Evolutionary conservation across 1,140 invertebrate genomes (phyloP).

Genomic region (Gonatopus flavifemur): DNA sequence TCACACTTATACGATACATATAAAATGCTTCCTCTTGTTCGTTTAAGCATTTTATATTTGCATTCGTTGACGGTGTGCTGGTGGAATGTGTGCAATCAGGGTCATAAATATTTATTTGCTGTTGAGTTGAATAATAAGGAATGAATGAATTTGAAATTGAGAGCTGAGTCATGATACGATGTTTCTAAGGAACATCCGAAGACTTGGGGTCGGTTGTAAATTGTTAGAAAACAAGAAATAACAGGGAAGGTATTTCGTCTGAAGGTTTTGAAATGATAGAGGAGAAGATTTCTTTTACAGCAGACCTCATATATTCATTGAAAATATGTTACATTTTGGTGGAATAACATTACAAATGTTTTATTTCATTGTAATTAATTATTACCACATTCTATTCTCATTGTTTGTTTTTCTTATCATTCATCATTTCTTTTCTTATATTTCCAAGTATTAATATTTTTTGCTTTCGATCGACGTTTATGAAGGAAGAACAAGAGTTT

Average conservation of each 20-base stretch:
- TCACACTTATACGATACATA: constrained; percentile 5
- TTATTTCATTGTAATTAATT: too few species aligned
- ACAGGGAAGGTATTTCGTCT: background rate
- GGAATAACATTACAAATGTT: background rate
- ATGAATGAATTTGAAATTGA: constrained; percentile 13
- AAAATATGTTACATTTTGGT: constrained; percentile 24
- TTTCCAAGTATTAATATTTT: too few species aligned
- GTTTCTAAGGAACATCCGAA: constrained; percentile 11
- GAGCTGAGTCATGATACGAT: constrained; percentile 20
- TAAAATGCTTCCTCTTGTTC: too few species aligned
- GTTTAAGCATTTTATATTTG: too few species aligned
- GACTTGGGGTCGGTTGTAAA: constrained; percentile 1
- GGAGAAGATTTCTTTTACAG: constrained; percentile 7
- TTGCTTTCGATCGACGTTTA: too few species aligned
- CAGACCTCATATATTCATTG: constrained; percentile 8
- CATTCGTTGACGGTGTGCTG: background rate
- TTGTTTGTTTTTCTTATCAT: too few species aligned
- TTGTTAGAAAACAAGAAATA: too few species aligned
- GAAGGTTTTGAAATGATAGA: background rate
- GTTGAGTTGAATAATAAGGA: constrained; percentile 26
- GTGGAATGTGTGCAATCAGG: constrained; percentile 13
- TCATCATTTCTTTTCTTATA: too few species aligned
- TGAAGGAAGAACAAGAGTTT: too few species aligned
- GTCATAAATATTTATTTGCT: constrained; percentile 44
- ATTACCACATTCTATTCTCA: too few species aligned